Evolutionary conservation across 2,888 invertebrate genomes (phyloP), one percentile per base, ranked within the genome.

Genomic region (Silvanus unidentatus): DNA sequence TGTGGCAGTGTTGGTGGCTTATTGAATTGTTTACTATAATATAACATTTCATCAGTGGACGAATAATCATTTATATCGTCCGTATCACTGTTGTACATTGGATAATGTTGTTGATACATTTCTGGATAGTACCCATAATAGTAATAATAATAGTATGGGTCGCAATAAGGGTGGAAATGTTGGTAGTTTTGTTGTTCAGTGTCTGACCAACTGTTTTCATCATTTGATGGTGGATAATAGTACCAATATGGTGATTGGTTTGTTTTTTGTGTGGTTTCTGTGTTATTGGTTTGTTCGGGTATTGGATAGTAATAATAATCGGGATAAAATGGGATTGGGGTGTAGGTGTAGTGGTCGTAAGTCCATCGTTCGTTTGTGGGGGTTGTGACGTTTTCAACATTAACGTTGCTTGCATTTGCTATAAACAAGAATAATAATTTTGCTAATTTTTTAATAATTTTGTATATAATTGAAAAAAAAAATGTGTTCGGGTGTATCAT

Each of bases 51-150:
- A 47, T 74, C 73, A 27, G 64, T 69, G 2, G 73, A 72, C 5
- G 71, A 72, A 50, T 73, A 73, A n/a, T 71, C 72, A 35, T 62
- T 61, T 35, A 54, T 52, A 38, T 66, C 70, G 45, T 70, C 68
- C 13, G 50, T 54, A 35, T 70, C 65, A 36, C 53, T 57, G 12
- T 52, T 50, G n/a, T n/a, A n/a, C n/a, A n/a, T n/a, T 14, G 47
- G 27, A 39, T 65, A 62, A 1, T 63, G 63, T n/a, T 3, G 3
- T 3, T 66, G 60, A 45, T 65, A 65, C 54, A 60, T 59, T 28
- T 32, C 6, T 12, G 67, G 65, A 35, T 70, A 66, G 47, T 69
- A 65, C 40, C 64, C 63, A 44, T 65, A 66, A 37, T 62, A 65
- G 46, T 65, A 65, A 30, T 52, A 50, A 36, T 57, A 62, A 44